Percentiles rank a stretch among this genome's conserved stretches.
Evolutionary conservation across 1,140 invertebrate genomes (phyloP).

Genomic region (Samia ricini): DNA sequence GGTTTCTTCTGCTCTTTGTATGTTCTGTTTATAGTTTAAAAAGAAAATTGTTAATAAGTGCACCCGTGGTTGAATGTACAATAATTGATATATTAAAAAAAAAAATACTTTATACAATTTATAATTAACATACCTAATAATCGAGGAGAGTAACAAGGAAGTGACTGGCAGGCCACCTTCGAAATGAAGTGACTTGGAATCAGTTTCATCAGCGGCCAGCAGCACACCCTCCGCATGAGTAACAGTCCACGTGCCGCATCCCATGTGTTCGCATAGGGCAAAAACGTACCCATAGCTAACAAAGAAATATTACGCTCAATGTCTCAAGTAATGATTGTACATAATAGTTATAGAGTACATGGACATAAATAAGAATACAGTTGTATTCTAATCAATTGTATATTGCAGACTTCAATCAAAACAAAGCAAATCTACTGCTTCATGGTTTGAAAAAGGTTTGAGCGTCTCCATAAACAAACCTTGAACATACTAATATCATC

Average conservation of each 20-base stretch:
- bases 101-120: not conserved
- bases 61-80: not conserved
- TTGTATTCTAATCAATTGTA: no score
- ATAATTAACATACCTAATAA: conserved; percentile 46
- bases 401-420: no score
- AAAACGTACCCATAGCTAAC: conserved; percentile 91
- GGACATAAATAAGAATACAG: no score
- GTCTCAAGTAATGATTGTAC: no score
- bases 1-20: conserved; percentile 84
- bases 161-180: conserved; percentile 90
- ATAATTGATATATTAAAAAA: not conserved
- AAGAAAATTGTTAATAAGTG: not conserved
- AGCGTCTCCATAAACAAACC: no score
- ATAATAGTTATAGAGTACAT: no score
- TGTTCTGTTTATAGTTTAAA: conserved; percentile 79
- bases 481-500: no score
- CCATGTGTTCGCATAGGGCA: conserved; percentile 85
- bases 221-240: conserved; percentile 93
- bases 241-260: conserved; percentile 82
- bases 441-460: no score
- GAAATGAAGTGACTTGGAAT: conserved; percentile 92
- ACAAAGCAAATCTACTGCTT: no score
- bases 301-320: conserved; percentile 7
- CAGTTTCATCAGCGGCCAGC: conserved; percentile 96
- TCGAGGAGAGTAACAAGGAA: conserved; percentile 72